Evolutionary conservation across 2,797 vertebrate genomes (phyloP), one percentile per base, ranked within the genome.

Genomic region (Centropyge bicolor): DNA sequence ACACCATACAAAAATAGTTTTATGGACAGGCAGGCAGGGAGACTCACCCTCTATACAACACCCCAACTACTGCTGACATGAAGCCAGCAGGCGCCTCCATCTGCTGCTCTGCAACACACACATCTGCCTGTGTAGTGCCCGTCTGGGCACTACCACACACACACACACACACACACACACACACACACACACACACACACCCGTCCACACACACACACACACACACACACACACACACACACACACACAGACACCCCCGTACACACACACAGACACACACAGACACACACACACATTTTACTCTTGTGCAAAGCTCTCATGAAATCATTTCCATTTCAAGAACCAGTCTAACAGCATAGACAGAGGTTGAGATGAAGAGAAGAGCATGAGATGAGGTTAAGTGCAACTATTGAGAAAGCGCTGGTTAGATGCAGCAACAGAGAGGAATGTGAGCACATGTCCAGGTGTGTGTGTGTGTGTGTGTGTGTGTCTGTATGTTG

Each of bases 31-130:
- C 84, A 80, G 60, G 72, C 82, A 77, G 73, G 81, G 70, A 79
- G 81, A 92, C 91, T 92, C 90, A 92, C 90, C 90, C 90, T 88
- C 74, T 89, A 38, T 87, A 91, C 40, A 92, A 91, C 67, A 89
- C 86, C 76, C 89, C 89, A n/a, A 78, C 88, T 52, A 93, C 77
- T 49, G 87, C 85, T 80, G 91, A 89, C 84, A 91, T 89, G 85
- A 93, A 88, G 79, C 89, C 88, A 87, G 75, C 79, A 84, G 89
- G 45, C 22, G 60, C 68, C 81, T 82, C 89, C 78, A 36, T 36
- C 77, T 89, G 84, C 82, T 84, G 80, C 63, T 81, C 83, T 65
- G 84, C 51, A 66, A 83, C 80, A 86, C 81, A 89, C 55, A 83
- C 84, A 63, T 74, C 85, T 80, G 49, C 76, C 68, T 87, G 80